phyloP scores from a whole-genome alignment of 2,797 vertebrate genomes.

The Mycteria americana region DNA sequence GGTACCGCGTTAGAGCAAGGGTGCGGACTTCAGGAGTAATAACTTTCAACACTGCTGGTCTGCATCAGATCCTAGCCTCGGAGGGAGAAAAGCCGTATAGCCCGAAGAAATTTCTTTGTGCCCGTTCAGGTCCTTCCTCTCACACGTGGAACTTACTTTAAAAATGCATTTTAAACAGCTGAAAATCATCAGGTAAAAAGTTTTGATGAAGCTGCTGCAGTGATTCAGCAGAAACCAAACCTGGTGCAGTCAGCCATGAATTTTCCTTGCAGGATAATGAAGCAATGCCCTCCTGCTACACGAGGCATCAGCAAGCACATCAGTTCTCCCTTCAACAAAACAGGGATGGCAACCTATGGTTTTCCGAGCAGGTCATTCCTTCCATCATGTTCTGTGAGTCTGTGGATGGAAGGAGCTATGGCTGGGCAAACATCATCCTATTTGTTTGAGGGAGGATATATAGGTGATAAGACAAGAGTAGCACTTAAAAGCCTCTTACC shows the following conservation, averaged over 20 bases:
- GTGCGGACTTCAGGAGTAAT: background rate
- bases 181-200: background rate
- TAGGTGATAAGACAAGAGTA: background rate
- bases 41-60: background rate
- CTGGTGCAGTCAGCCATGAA: background rate
- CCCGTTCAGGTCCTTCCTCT: background rate
- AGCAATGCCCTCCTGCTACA: background rate
- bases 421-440: accelerated
- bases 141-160: background rate
- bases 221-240: background rate
- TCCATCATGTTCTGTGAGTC: background rate
- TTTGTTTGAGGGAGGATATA: background rate
- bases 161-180: background rate
- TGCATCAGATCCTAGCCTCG: background rate
- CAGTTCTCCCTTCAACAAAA: background rate
- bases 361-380: background rate
- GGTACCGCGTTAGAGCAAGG: background rate
- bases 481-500: background rate
- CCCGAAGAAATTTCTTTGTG: background rate
- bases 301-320: background rate
- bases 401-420: background rate
- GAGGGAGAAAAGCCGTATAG: background rate
- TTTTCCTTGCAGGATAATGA: background rate
- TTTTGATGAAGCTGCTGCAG: background rate
- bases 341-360: background rate